Base-by-base conservation (phyloP, 2,113 vertebrate species). In the Rhabdornis inornatus region DNA sequence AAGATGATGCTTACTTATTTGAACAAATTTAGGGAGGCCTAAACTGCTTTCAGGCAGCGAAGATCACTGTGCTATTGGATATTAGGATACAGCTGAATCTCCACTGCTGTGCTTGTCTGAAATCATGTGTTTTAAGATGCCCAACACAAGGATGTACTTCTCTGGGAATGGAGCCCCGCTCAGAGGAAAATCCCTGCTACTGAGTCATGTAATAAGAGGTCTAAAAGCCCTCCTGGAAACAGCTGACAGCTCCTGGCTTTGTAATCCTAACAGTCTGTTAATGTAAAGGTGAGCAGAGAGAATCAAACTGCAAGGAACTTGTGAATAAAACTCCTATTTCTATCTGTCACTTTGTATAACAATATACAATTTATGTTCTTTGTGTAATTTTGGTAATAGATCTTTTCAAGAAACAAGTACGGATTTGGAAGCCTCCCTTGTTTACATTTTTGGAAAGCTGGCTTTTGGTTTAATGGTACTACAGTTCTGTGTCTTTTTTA, bases 1-100 rank as follows among this genome's bases (percentile, higher is more conserved):
- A 96, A 97, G 79, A 89, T 60, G 83, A 96, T 87, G 90, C 93
- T 83, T 53, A 64, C 80, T 93, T 93, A 90, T 89, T 94, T 53
- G 76, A 93, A 75, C 88, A 89, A 83, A 95, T 83, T 93, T 96
- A 78, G 76, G 60, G 81, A 93, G 60, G n/a, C 64, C 61, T 64
- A 27, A 93, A 40, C 72, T 70, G 90, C 87, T 95, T 70, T 81
- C 56, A 83, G 88, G 85, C 79, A 80, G 91, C 4, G 7, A 60
- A 44, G 53, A 74, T 81, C 87, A 17, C 44, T 1, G 1, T 15
- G 69, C 30, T 50, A 3, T 10, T 79, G 53, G 39, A 52, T 55
- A 42, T 39, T 37, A 24, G 40, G 75, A 35, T 20, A 24, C 47
- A 66, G 64, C 14, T 60, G 69, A 74, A 35, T 35, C 12, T 56